phyloP scores from a whole-genome alignment of 2,113 vertebrate genomes.

The Tor tambroides region DNA sequence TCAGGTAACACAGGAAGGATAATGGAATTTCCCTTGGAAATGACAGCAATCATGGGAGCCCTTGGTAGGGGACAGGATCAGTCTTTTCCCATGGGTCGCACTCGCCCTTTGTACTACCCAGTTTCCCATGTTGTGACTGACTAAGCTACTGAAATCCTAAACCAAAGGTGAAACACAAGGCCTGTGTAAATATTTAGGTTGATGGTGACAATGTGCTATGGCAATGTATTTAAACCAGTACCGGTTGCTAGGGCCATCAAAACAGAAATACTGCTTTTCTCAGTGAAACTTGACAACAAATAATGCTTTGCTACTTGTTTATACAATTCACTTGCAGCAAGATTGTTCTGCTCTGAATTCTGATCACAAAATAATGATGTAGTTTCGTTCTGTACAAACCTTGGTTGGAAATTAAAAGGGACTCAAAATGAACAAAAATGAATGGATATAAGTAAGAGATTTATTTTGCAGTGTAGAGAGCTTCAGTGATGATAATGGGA shows the following conservation, averaged over 20 bases:
- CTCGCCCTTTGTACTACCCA: conserved; percentile 52
- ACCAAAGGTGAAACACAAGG: conserved; percentile 53
- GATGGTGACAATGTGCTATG: conserved; percentile 38
- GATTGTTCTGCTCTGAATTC: background rate
- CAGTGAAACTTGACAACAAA: too few species aligned
- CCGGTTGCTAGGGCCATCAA: background rate
- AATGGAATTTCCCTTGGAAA: conserved; percentile 50
- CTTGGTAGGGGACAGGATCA: conserved; percentile 21
- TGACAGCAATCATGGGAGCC: conserved; percentile 16
- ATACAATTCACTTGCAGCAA: background rate
- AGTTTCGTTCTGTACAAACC: background rate
- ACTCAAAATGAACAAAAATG: background rate
- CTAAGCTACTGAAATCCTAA: conserved; percentile 68
- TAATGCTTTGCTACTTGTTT: too few species aligned
- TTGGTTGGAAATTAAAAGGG: background rate
- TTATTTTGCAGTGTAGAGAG: too few species aligned
- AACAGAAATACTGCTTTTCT: conserved; percentile 2
- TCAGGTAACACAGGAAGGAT: conserved; percentile 28
- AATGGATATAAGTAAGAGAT: background rate
- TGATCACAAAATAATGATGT: background rate
- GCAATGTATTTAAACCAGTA: conserved; percentile 5
- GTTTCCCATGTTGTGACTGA: conserved; percentile 50
- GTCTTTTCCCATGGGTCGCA: conserved; percentile 39
- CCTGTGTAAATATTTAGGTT: conserved; percentile 48
- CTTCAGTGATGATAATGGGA: too few species aligned